Percentiles rank a stretch among this genome's conserved stretches.
Evolutionary conservation across 92 coral and sea anemone genomes (phyloP).

Genomic region (Desmophyllum pertusum): DNA sequence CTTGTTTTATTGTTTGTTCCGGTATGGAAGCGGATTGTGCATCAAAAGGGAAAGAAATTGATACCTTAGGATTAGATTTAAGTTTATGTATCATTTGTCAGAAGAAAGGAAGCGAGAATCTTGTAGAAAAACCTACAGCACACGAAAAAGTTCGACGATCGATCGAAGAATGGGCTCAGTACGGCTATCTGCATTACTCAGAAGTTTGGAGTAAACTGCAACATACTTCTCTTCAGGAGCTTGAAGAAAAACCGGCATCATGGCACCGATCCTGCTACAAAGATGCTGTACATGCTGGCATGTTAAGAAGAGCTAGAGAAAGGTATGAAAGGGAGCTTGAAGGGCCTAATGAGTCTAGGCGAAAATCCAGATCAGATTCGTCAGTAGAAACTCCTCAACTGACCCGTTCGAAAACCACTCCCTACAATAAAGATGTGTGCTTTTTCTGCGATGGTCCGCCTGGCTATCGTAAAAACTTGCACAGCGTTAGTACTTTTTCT

Average conservation of each 20-base stretch:
- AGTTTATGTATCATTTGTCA: conserved; percentile 56
- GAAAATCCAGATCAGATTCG: conserved; percentile 46
- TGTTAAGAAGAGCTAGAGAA: conserved; percentile 61
- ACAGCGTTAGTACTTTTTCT: too few species aligned
- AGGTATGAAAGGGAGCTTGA: conserved; percentile 64
- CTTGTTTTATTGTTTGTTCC: too few species aligned
- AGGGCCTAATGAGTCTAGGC: conserved; percentile 64
- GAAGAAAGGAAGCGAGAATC: conserved; percentile 42
- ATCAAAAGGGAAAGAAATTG: too few species aligned
- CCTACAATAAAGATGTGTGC: conserved; percentile 61
- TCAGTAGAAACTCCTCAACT: conserved; percentile 47
- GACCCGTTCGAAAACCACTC: conserved; percentile 67
- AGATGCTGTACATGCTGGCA: conserved; percentile 74
- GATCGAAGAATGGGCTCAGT: conserved; percentile 48
- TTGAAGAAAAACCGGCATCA: conserved; percentile 51
- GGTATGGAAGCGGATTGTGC: too few species aligned
- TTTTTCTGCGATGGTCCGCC: conserved; percentile 66
- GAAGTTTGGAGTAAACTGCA: too few species aligned
- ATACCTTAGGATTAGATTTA: too few species aligned
- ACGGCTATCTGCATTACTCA: too few species aligned
- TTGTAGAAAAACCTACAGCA: conserved; percentile 58
- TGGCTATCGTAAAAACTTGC: conserved; percentile 42
- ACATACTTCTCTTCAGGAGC: too few species aligned
- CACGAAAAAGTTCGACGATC: conserved; percentile 42
- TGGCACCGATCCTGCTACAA: conserved; percentile 73